Base-by-base conservation (phyloP, 2,888 invertebrate species). In the Sesamia inferens region DNA sequence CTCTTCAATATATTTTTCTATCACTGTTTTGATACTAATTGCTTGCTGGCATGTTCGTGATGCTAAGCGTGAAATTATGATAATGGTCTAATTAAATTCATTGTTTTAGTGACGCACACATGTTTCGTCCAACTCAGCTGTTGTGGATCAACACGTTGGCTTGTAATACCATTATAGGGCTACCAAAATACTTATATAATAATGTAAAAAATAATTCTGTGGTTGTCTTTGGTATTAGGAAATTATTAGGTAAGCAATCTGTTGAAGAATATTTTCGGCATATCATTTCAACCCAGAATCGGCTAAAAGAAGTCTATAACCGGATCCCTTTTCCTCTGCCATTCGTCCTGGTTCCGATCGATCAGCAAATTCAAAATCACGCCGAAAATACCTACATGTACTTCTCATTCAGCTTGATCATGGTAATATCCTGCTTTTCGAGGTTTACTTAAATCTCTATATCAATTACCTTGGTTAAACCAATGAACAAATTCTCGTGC, bases 51-150 rank as follows among this genome's bases (percentile, higher is more conserved):
- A 71, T 71, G 74, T 74, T 82, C 57, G 59, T 67, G 78, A 59
- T 62, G 51, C 39, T 68, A 78, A 78, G 71, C 69, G 78, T 78
- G 61, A 82, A 81, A 81, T 81, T 81, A 81, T 81, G 71, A 68
- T 81, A 82, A 81, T 82, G 31, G 68, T 19, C 54, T 74, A 81
- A 82, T 82, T 81, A 82, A 74, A 82, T 78, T 71, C 67, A 71
- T 78, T 72, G 68, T 79, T 78, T 65, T 71, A 76, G 75, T 82
- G 78, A 75, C 66, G 55, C 61, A 55, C 64, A 73, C 66, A 74
- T 83, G 57, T 81, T 76, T 71, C 58, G 57, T 72, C 72, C 81
- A 79, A 83, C 74, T 81, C 85, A 79, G 78, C 73, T 74, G 72
- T 79, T 74, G 74, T 73, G 76, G 74, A 74, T 79, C 65, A 71